These are phyloP conservation scores for Hassar affinis DNA, from an alignment of 2,113 vertebrate species.

Conservation along the genomic window DNA sequence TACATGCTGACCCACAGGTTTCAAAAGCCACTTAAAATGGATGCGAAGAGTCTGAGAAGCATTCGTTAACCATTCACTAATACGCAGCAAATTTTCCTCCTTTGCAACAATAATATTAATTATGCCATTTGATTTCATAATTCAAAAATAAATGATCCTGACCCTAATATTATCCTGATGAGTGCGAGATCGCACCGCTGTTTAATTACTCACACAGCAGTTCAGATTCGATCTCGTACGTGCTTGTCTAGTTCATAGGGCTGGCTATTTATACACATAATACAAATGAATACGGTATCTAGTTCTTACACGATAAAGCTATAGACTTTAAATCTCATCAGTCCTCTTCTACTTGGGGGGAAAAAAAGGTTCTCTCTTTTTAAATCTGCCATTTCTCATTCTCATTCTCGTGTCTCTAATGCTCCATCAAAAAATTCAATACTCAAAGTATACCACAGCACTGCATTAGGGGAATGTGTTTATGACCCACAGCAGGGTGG, in stretches of 20 bases:
- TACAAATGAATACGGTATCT: neutral
- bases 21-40: neutral
- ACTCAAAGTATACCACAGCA: neutral
- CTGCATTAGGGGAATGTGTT: neutral
- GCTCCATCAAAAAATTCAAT: neutral
- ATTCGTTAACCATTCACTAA: neutral
- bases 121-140: neutral
- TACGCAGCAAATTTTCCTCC: neutral
- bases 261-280: neutral
- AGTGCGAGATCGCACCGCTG: neutral
- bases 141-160: neutral
- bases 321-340: neutral
- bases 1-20: slow-evolving; percentile 8
- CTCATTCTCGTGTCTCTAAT: no score
- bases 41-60: neutral
- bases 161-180: slow-evolving; percentile 6
- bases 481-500: neutral
- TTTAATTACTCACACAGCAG: neutral
- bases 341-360: neutral
- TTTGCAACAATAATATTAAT: neutral
- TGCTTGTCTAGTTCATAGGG: neutral
- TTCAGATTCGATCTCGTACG: neutral
- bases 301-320: neutral
- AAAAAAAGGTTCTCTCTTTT: neutral
- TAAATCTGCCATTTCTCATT: neutral